phyloP scores from a whole-genome alignment of 2,888 invertebrate genomes.

The Hirtodrosophila alboralis region DNA sequence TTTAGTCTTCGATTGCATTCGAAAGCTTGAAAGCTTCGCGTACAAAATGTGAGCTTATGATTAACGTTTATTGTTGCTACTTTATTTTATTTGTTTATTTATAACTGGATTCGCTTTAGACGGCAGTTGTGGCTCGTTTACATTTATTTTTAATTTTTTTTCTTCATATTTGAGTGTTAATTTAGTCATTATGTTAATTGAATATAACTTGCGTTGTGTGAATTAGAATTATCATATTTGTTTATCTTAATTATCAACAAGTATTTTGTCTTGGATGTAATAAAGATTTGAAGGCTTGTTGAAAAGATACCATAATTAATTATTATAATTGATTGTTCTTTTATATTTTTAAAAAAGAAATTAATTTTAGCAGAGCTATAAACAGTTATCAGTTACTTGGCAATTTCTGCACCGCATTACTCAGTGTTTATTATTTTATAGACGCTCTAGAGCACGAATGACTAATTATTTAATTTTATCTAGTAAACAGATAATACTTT shows the following conservation, averaged over 20 bases:
- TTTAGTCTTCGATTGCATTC: too few relatives aligned
- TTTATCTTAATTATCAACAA: not conserved
- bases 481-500: not conserved
- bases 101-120: slow-evolving; percentile 34
- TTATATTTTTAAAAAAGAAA: too few relatives aligned
- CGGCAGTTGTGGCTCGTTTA: slow-evolving; percentile 40
- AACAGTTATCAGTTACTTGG: not conserved
- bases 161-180: slow-evolving; percentile 46
- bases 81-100: slow-evolving; percentile 37
- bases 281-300: too few relatives aligned
- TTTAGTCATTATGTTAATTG: slow-evolving; percentile 39
- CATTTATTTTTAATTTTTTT: slow-evolving; percentile 4
- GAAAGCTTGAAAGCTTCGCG: slow-evolving; percentile 27
- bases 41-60: not conserved
- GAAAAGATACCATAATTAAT: too few relatives aligned
- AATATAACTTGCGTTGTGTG: slow-evolving; percentile 1
- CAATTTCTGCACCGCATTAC: not conserved
- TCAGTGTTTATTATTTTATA: slow-evolving; percentile 1
- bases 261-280: not conserved
- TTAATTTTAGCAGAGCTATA: not conserved
- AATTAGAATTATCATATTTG: not conserved
- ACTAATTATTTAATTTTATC: slow-evolving; percentile 16
- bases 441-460: not conserved
- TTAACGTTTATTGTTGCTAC: not conserved
- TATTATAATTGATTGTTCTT: too few relatives aligned